Percentiles rank a stretch among this genome's conserved stretches.
Conservation (phyloP, 2,888 invertebrate genomes). For the Linnaemya tessellans region DNA sequence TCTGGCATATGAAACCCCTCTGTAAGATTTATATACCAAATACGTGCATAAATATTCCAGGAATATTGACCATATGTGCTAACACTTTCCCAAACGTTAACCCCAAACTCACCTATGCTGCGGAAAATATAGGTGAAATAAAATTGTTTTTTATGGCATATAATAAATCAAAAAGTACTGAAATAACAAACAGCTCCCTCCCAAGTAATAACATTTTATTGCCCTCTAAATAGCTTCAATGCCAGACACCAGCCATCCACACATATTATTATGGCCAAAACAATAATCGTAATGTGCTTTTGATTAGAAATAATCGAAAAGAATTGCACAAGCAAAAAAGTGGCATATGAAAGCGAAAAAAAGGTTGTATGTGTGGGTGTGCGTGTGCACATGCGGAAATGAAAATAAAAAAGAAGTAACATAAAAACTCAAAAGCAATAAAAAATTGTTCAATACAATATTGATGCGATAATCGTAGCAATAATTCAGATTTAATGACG, state of each 20-base stretch:
- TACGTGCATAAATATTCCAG: too few relatives aligned
- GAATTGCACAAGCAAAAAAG: constrained; percentile 14
- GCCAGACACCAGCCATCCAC: background rate
- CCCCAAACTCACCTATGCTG: too few relatives aligned
- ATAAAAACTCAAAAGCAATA: constrained; percentile 24
- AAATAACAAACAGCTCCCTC: too few relatives aligned
- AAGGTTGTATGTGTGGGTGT: background rate
- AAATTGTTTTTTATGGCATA: too few relatives aligned
- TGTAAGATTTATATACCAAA: too few relatives aligned
- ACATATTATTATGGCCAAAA: constrained; percentile 31
- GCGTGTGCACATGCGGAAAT: background rate
- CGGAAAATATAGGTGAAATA: too few relatives aligned
- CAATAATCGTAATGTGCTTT: constrained; percentile 57
- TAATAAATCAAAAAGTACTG: too few relatives aligned
- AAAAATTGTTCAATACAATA: constrained; percentile 58
- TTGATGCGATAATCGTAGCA: constrained; percentile 69
- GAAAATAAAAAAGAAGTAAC: background rate
- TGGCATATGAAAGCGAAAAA: background rate
- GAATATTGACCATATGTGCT: too few relatives aligned
- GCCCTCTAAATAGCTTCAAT: background rate
- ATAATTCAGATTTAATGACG: constrained; percentile 72
- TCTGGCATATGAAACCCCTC: too few relatives aligned
- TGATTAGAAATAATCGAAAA: constrained; percentile 37
- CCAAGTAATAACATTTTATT: background rate
- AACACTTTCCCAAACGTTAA: too few relatives aligned